phyloP scores from a whole-genome alignment of 2,888 invertebrate genomes.

The Amblyjoppa fuscipennis region DNA sequence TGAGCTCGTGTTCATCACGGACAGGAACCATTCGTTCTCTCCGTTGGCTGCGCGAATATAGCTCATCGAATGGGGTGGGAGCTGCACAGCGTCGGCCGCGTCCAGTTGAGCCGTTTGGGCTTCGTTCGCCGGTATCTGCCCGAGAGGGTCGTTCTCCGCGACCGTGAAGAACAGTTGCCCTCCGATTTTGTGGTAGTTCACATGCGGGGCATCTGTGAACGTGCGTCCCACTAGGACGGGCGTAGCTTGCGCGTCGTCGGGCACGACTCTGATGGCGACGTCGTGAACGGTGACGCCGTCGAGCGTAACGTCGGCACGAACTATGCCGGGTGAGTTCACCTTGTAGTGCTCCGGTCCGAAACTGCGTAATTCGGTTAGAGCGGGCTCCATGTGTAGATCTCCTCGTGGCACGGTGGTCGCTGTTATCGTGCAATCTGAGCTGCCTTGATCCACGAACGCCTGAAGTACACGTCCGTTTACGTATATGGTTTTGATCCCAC shows the following conservation, averaged over 20 bases:
- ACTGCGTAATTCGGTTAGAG: conserved; percentile 26
- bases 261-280: conserved; percentile 49
- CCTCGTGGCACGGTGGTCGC: conserved; percentile 14
- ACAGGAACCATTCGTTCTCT: background rate
- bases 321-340: conserved; percentile 34
- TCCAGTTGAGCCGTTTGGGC: background rate
- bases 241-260: conserved; percentile 52
- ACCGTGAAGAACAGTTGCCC: conserved; percentile 22
- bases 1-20: background rate
- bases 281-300: conserved; percentile 34
- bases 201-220: conserved; percentile 54
- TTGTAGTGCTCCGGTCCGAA: conserved; percentile 42
- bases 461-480: background rate
- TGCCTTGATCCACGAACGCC: conserved; percentile 45
- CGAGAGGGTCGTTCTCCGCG: background rate
- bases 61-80: conserved; percentile 27
- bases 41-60: background rate
- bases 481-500: conserved; percentile 14
- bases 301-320: conserved; percentile 33
- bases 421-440: conserved; percentile 49
- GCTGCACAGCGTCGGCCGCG: background rate
- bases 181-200: conserved; percentile 47
- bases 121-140: background rate
- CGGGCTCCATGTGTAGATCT: conserved; percentile 17
- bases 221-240: conserved; percentile 52